A percentile compares a stretch with the other conserved stretches of the same genome.
Conservation (phyloP, 2,797 vertebrate genomes). For the Lithobates pipiens region DNA sequence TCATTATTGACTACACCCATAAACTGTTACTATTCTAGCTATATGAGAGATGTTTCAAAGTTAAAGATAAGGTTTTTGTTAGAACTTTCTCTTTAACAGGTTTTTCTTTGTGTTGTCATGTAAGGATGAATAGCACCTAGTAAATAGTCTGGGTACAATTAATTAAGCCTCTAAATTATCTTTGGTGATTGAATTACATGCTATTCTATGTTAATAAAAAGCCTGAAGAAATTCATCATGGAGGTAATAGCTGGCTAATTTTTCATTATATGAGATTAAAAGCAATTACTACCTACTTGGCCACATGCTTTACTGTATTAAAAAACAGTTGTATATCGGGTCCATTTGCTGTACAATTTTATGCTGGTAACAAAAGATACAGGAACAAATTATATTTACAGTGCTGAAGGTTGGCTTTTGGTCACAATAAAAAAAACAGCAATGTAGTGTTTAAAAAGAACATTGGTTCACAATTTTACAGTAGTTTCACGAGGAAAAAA, state of each 20-base stretch:
- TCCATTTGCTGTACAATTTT: conserved; percentile 33
- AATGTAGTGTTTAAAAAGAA: not conserved
- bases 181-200: conserved; percentile 56
- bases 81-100: not conserved
- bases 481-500: too few species aligned
- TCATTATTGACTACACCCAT: too few species aligned
- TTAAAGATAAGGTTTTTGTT: not conserved
- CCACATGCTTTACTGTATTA: conserved; percentile 43
- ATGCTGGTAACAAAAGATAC: conserved; percentile 7
- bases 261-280: conserved; percentile 57
- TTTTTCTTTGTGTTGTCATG: conserved; percentile 7
- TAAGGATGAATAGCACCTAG: conserved; percentile 37
- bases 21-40: not conserved
- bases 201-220: conserved; percentile 59
- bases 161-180: conserved; percentile 44
- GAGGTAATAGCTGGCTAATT: conserved; percentile 59
- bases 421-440: not conserved
- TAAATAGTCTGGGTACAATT: conserved; percentile 40
- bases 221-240: conserved; percentile 58
- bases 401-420: not conserved
- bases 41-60: too few species aligned
- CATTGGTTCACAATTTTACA: not conserved
- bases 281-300: conserved; percentile 46
- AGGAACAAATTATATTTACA: conserved; percentile 9
- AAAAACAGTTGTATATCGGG: conserved; percentile 35